Percentiles rank a stretch among this genome's conserved stretches.
Conservation (phyloP, 2,888 invertebrate species). For the Phyllotreta striolata region DNA sequence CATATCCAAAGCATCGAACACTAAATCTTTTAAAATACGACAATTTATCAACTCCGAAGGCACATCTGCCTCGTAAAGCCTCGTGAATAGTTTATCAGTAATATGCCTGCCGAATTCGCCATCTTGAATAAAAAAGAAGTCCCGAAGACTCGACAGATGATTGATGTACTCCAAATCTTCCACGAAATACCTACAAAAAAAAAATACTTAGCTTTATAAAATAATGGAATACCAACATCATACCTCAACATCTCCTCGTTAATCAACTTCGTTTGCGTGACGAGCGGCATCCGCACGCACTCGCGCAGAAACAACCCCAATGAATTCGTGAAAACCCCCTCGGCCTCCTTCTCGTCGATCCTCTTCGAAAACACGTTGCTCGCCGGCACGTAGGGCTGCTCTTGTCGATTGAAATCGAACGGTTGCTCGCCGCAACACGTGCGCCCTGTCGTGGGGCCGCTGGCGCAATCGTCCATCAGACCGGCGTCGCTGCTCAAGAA, state of each 20-base stretch:
- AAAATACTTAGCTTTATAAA: background rate
- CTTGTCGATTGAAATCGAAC: conserved; percentile 35
- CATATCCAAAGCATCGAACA: conserved; percentile 72
- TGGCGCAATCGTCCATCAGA: conserved; percentile 39
- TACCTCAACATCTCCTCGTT: conserved; percentile 73
- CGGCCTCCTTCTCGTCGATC: conserved; percentile 58
- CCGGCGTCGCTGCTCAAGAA: conserved; percentile 43
- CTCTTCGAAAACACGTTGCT: conserved; percentile 49
- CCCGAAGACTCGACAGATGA: conserved; percentile 76
- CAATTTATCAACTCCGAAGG: conserved; percentile 75
- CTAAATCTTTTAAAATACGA: conserved; percentile 71
- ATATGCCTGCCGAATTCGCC: conserved; percentile 80
- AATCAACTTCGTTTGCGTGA: conserved; percentile 73
- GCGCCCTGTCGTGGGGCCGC: conserved; percentile 55
- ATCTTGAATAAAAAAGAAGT: conserved; percentile 81
- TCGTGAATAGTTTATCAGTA: conserved; percentile 73
- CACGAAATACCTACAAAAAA: conserved; percentile 65
- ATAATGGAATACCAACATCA: background rate
- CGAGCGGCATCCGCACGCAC: conserved; percentile 71
- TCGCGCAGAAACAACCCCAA: conserved; percentile 54
- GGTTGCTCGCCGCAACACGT: conserved; percentile 65
- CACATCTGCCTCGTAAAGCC: conserved; percentile 70
- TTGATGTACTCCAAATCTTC: conserved; percentile 72
- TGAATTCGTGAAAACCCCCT: conserved; percentile 54
- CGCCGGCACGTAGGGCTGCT: conserved; percentile 24